These are phyloP conservation scores for Acanthosepion pharaonis DNA, from an alignment of 2,888 invertebrate genomes.

Conservation along the genomic window DNA sequence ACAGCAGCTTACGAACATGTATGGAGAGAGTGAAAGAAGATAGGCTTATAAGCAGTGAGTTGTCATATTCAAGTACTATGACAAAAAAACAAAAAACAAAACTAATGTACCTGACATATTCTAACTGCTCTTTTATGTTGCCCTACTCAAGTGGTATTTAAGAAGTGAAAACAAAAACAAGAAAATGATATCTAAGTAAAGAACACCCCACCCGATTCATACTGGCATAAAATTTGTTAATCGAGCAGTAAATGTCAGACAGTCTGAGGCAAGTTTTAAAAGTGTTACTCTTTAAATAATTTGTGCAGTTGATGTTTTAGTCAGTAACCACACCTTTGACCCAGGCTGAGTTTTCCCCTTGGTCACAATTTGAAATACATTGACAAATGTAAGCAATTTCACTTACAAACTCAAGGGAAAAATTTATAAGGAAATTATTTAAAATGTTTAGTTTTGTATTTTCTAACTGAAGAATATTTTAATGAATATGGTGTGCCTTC, in stretches of 20 bases:
- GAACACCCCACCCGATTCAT: not conserved
- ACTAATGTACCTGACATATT: slow-evolving; percentile 21
- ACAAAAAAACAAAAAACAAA: not conserved
- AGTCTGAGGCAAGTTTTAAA: not conserved
- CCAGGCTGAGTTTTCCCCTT: no score
- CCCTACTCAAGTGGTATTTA: not conserved
- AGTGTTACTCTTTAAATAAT: slow-evolving; percentile 6
- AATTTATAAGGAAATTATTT: no score
- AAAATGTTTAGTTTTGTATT: no score
- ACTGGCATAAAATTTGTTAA: not conserved
- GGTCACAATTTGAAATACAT: no score
- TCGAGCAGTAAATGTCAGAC: slow-evolving; percentile 7
- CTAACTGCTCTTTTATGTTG: not conserved
- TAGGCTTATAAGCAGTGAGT: not conserved
- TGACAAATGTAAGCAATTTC: no score
- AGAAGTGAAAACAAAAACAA: slow-evolving; percentile 6
- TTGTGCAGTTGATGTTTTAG: not conserved
- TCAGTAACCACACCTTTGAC: not conserved
- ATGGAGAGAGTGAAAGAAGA: not conserved
- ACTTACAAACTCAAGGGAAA: no score
- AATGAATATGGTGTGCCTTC: no score
- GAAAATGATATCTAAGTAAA: slow-evolving; percentile 6
- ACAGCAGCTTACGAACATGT: not conserved
- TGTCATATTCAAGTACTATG: not conserved
- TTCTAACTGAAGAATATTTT: no score